Conservation (phyloP, 2,113 vertebrate species). For the Tetrao urogallus region DNA sequence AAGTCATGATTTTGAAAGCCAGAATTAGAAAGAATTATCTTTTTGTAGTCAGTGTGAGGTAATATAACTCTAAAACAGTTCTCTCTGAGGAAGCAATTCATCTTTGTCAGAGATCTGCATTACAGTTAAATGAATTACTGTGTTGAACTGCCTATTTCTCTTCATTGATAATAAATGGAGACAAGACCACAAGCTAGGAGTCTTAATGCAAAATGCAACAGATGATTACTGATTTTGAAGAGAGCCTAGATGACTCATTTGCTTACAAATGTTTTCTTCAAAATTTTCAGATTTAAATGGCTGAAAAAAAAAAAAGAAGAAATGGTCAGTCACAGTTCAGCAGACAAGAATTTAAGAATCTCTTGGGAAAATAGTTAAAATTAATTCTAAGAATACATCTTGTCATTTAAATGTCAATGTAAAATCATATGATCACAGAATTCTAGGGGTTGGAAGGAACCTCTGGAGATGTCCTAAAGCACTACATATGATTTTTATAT, state of each 20-base stretch:
- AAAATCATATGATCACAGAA: not conserved
- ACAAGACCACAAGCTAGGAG: not conserved
- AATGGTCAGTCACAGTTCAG: not conserved
- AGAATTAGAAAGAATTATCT: not conserved
- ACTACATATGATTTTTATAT: not conserved
- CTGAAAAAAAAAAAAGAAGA: not conserved
- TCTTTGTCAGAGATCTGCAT: not conserved
- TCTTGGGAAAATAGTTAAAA: not conserved
- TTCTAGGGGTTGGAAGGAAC: not conserved
- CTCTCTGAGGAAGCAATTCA: not conserved
- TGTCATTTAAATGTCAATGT: rapidly evolving
- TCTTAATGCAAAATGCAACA: not conserved
- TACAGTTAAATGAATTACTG: slow-evolving; percentile 3
- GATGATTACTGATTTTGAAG: not conserved
- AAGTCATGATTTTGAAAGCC: not conserved
- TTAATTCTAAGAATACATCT: not conserved
- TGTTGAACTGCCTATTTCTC: not conserved
- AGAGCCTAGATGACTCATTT: not conserved
- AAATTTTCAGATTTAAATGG: not conserved
- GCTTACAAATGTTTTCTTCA: not conserved
- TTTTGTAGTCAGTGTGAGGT: not conserved
- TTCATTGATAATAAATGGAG: not conserved
- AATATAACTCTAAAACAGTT: not conserved
- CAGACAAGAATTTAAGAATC: not conserved
- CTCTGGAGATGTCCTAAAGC: not conserved